These are phyloP conservation scores for Hepsetus odoe DNA, from an alignment of 2,113 vertebrate species.

Conservation along the genomic window DNA sequence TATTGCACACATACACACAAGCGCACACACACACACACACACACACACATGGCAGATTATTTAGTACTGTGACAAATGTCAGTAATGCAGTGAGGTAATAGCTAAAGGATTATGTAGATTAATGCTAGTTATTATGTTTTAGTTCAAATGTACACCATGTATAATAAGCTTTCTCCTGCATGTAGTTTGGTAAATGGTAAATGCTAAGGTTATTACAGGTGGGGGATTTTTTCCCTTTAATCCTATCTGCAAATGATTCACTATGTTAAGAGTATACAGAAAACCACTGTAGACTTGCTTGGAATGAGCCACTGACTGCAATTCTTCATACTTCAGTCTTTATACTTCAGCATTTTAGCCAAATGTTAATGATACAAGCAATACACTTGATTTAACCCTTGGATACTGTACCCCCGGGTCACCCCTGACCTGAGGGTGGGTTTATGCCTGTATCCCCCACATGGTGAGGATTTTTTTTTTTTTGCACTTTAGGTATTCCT, in stretches of 20 bases:
- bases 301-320: too few relatives aligned
- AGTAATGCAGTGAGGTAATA: not conserved
- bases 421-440: too few relatives aligned
- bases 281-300: too few relatives aligned
- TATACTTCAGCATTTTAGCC: too few relatives aligned
- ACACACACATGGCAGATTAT: not conserved
- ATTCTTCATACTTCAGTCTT: too few relatives aligned
- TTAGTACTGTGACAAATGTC: not conserved
- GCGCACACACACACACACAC: not conserved
- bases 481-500: too few relatives aligned
- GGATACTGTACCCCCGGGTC: too few relatives aligned
- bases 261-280: not conserved
- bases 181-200: not conserved
- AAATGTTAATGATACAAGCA: too few relatives aligned
- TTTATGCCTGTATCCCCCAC: too few relatives aligned
- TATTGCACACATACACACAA: constrained; percentile 12
- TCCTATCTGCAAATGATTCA: not conserved
- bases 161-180: not conserved
- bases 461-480: too few relatives aligned
- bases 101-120: not conserved
- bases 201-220: not conserved
- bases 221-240: not conserved
- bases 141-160: constrained; percentile 1
- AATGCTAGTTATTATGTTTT: constrained; percentile 11
- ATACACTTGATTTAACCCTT: too few relatives aligned